Evolutionary conservation across 2,113 vertebrate genomes (phyloP), one percentile per base, ranked within the genome.

Genomic region (Anthoscopus minutus): DNA sequence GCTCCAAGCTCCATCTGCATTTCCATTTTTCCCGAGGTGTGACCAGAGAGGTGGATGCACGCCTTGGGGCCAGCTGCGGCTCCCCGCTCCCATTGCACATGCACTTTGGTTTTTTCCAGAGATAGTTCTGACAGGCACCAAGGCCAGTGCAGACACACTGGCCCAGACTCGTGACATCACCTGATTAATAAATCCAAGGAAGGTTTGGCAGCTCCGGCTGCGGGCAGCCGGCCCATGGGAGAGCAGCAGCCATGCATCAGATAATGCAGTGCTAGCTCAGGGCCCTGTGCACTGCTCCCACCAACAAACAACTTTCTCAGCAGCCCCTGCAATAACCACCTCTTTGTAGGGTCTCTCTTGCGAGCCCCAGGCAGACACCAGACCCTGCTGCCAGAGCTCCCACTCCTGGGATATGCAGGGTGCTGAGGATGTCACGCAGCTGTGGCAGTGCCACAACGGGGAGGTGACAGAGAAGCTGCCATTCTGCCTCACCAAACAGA

Each of bases 321-420:
- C 10, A 66, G 64, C 31, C 62, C 37, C 58, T 12, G 6, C 2
- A 12, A 45, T 15, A 31, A 31, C 28, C 42, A 2, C 1, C 15
- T 2, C 7, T 4, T 35, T 7, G 9, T 2, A 18, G 2, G 0
- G 37, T 28, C 62, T 61, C 60, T 54, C 18, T 57, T 22, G 22
- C 2, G 35, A 54, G 81, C 54, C 57, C 44, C 45, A 13, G n/a
- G 73, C 40, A 28, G 4, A 23, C 25, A 12, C n/a, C 85, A 33
- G 57, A 9, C 21, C 37, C 9, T 17, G 23, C 20, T 3, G 1
- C 3, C 44, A 10, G 42, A 40, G 45, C 56, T 82, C 12, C 80
- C 0, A 3, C 31, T 37, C n/a, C 53, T 13, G 28, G 28, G 24
- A 40, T 0, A 1, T 0, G 1, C 0, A 0, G 31, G 33, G 16